phyloP scores from a whole-genome alignment of 2,797 vertebrate genomes.

The Chelmon rostratus region DNA sequence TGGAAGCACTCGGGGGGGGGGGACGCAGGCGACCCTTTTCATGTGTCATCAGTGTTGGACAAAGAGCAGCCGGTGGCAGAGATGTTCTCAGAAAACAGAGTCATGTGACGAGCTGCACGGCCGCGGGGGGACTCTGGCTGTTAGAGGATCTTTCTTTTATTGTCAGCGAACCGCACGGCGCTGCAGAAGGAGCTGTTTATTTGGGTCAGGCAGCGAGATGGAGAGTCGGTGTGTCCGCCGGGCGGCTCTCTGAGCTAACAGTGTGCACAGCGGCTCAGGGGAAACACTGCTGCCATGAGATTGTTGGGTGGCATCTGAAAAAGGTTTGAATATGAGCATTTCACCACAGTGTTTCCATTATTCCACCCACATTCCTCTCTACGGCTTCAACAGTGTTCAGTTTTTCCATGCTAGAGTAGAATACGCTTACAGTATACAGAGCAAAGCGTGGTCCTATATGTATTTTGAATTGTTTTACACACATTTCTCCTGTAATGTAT shows the following conservation, averaged over 20 bases:
- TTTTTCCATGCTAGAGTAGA: neutral
- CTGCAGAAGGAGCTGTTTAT: conserved; percentile 70
- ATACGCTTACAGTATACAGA: neutral
- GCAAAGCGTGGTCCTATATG: neutral
- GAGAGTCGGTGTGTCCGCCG: conserved; percentile 35
- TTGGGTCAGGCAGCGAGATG: conserved; percentile 68
- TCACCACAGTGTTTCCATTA: conserved; percentile 32
- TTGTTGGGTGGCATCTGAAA: conserved; percentile 17
- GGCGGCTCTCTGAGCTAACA: conserved; percentile 19
- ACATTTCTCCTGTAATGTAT: neutral
- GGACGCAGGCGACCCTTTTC: conserved; percentile 39
- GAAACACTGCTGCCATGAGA: neutral
- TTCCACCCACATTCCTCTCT: conserved; percentile 5
- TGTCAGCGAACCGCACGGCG: conserved; percentile 23
- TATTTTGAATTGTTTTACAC: neutral
- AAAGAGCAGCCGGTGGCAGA: conserved; percentile 68
- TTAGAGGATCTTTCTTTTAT: conserved; percentile 43
- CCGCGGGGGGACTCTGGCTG: conserved; percentile 42
- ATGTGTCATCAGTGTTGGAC: conserved; percentile 33
- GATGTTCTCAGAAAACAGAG: conserved; percentile 46
- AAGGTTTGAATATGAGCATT: conserved; percentile 13
- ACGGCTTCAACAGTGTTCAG: neutral
- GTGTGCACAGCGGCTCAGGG: conserved; percentile 3
- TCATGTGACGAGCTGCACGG: conserved; percentile 57
- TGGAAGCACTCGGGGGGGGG: conserved; percentile 19